phyloP scores from a whole-genome alignment of 2,797 vertebrate genomes.

The Cynopterus sphinx region DNA sequence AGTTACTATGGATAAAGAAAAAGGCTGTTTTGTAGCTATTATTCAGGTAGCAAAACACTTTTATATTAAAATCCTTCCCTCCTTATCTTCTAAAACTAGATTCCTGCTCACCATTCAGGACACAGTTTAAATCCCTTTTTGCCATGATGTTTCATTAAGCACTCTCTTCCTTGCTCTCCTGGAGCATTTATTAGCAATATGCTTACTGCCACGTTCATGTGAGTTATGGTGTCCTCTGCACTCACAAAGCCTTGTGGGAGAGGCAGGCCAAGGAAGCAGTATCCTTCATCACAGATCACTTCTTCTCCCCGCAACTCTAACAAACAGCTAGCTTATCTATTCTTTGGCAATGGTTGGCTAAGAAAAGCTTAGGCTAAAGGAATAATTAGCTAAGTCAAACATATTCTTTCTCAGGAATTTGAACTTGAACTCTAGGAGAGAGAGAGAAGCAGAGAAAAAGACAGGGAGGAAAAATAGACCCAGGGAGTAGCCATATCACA shows the following conservation, averaged over 20 bases:
- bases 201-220: neutral
- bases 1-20: constrained; percentile 37
- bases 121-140: neutral
- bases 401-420: constrained; percentile 15
- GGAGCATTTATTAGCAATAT: neutral
- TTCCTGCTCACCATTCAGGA: neutral
- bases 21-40: constrained; percentile 30
- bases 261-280: neutral
- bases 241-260: neutral
- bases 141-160: neutral
- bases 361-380: constrained; percentile 14
- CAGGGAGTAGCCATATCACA: neutral
- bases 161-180: neutral
- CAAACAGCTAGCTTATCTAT: neutral
- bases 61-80: neutral
- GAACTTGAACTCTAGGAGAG: neutral
- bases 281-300: neutral
- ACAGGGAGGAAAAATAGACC: neutral
- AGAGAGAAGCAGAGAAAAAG: neutral
- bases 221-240: neutral
- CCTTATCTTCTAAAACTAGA: neutral
- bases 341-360: neutral
- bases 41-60: neutral
- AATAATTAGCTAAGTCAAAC: constrained; percentile 31
- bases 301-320: neutral